Percentiles rank a stretch among this genome's conserved stretches.
Evolutionary conservation across 2,113 vertebrate genomes (phyloP).

Genomic region (Mus spicilegus): DNA sequence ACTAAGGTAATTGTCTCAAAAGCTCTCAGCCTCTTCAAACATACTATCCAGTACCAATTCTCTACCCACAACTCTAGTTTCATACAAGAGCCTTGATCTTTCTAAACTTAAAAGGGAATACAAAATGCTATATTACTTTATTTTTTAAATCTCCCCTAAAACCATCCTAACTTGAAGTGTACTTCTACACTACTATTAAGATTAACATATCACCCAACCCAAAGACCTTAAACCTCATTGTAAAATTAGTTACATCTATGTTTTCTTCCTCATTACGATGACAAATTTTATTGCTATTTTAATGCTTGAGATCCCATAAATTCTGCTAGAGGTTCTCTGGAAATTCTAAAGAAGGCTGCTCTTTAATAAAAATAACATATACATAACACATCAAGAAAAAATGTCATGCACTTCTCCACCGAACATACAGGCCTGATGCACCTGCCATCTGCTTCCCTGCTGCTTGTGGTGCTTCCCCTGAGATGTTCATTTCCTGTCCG

Average conservation of each 20-base stretch:
- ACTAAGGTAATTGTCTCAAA: background rate
- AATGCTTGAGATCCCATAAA: too few relatives aligned
- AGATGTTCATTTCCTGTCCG: background rate
- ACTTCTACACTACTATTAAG: background rate
- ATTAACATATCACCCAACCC: background rate
- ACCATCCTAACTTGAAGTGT: accelerated
- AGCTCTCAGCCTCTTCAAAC: background rate
- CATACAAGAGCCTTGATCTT: background rate
- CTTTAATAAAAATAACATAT: background rate
- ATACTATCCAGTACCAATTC: background rate
- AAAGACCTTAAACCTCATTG: background rate
- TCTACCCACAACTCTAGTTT: too few relatives aligned
- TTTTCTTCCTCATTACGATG: background rate
- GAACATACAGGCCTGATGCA: too few relatives aligned
- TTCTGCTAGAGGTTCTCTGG: background rate
- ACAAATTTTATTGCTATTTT: background rate
- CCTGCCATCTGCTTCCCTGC: accelerated
- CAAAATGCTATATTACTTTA: background rate
- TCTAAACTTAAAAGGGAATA: background rate
- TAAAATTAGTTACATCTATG: background rate
- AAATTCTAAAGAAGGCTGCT: background rate
- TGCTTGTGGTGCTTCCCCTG: accelerated
- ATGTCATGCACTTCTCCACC: background rate
- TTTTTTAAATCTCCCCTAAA: background rate
- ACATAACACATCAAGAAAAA: background rate